Percentiles rank a stretch among this genome's conserved stretches.
phyloP scores from a whole-genome alignment of 2,113 vertebrate species.

The Hippocampus barbouri region DNA sequence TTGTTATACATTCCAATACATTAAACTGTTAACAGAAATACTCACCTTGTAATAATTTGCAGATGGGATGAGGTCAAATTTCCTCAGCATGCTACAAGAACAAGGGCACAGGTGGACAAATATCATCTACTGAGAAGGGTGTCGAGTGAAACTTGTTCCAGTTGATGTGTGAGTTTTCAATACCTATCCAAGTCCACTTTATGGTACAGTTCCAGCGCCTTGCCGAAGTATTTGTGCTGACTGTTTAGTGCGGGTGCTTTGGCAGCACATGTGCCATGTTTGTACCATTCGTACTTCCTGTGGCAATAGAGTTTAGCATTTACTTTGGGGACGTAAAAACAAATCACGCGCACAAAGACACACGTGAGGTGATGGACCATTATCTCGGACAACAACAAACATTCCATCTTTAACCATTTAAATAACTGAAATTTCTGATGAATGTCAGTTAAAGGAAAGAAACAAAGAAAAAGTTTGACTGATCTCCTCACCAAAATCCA shows the following conservation, averaged over 20 bases:
- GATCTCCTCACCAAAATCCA: slow-evolving; percentile 52
- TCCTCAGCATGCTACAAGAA: slow-evolving; percentile 53
- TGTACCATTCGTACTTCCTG: slow-evolving; percentile 67
- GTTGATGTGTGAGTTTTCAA: not conserved
- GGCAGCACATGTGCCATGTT: slow-evolving; percentile 68
- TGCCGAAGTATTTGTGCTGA: slow-evolving; percentile 67
- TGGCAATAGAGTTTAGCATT: slow-evolving; percentile 3
- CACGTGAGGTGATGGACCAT: not conserved
- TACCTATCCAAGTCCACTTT: slow-evolving; percentile 62
- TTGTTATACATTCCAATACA: not conserved
- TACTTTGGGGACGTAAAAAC: not conserved
- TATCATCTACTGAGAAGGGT: not conserved
- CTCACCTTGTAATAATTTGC: slow-evolving; percentile 53
- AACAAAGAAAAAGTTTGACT: not conserved
- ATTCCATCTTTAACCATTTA: not conserved
- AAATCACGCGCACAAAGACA: not conserved
- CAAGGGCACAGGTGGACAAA: slow-evolving; percentile 16
- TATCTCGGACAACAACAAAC: not conserved
- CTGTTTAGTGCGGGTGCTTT: slow-evolving; percentile 44
- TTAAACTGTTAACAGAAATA: slow-evolving; percentile 3
- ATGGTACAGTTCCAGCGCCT: slow-evolving; percentile 64
- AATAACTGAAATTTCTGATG: not conserved
- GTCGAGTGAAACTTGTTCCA: not conserved
- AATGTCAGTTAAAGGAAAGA: not conserved
- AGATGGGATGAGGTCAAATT: slow-evolving; percentile 58